Evolutionary conservation across 1,140 invertebrate species (phyloP).

Genomic region (Platyura marginata): DNA sequence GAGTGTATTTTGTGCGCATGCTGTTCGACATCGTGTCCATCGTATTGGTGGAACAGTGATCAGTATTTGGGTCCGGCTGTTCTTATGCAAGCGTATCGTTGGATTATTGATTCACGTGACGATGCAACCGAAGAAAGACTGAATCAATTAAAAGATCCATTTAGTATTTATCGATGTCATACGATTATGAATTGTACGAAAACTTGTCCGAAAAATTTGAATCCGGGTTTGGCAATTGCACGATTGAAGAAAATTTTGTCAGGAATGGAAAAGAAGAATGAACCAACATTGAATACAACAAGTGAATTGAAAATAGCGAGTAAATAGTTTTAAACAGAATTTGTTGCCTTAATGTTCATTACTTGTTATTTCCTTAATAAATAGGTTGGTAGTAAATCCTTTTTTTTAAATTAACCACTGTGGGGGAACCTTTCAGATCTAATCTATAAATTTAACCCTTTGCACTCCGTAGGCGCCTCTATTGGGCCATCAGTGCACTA

Average conservation of each 20-base stretch:
- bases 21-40: constrained; percentile 90
- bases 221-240: constrained; percentile 81
- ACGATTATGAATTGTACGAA: constrained; percentile 98
- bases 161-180: constrained; percentile 89
- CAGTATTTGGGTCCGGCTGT: constrained; percentile 92
- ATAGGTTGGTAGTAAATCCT: too few species aligned
- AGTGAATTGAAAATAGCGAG: too few species aligned
- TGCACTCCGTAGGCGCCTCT: too few species aligned
- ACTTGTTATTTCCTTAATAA: too few species aligned
- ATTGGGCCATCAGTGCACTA: too few species aligned
- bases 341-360: too few species aligned
- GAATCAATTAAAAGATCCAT: constrained; percentile 70
- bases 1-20: constrained; percentile 97
- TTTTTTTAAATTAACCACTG: too few species aligned
- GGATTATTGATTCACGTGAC: constrained; percentile 96
- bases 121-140: constrained; percentile 64
- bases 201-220: constrained; percentile 92
- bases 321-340: too few species aligned
- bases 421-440: too few species aligned
- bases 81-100: constrained; percentile 89
- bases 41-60: constrained; percentile 97
- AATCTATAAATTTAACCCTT: too few species aligned
- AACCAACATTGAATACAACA: constrained; percentile 31
- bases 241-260: constrained; percentile 81
- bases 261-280: constrained; percentile 52